Base-by-base conservation (phyloP, 2,113 vertebrate genomes). In the Percopsis transmontana region DNA sequence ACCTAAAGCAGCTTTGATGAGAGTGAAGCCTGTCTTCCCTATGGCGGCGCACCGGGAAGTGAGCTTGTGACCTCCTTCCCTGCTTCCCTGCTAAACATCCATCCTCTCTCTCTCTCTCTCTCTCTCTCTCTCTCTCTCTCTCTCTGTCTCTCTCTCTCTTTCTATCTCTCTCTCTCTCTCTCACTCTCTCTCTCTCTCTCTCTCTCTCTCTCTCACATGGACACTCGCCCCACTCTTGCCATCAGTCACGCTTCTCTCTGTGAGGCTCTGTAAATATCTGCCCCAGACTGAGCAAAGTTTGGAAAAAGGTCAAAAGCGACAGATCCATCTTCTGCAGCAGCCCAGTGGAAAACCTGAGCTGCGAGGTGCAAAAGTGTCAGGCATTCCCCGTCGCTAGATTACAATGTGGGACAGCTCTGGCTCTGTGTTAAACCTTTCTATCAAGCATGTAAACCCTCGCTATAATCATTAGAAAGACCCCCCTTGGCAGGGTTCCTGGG, bases 301-400 rank as follows among this genome's bases (percentile, higher is more conserved):
- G 81, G 68, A 19, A 66, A 85, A 84, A 89, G 87, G 82, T 87
- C 82, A 83, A 81, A 82, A 76, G 62, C 58, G 52, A 80, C 65
- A 3, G 52, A 84, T 82, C 75, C 71, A 19, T 51, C 51, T 47
- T 60, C 61, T 16, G 20, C 47, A 42, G 59, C 44, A 60, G 42
- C 62, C 51, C 48, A 57, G 16, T 15, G 42, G 71, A 61, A 74
- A 80, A 62, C 21, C 57, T 42, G 58, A 38, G 27, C 38, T n/a
- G n/a, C n/a, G n/a, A 55, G 27, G 27, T 59, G 52, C 71, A 45
- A 64, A 75, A 50, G 48, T 42, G 4, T 20, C 55, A 41, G n/a
- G 23, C 53, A 42, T 42, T 75, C 33, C 18, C 44, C 24, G 42
- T 70, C 68, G 27, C 14, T 48, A 41, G 59, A 44, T 48, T 9